Base-by-base conservation (phyloP, 2,797 vertebrate genomes). In the Paratrypauchen microcephalus region DNA sequence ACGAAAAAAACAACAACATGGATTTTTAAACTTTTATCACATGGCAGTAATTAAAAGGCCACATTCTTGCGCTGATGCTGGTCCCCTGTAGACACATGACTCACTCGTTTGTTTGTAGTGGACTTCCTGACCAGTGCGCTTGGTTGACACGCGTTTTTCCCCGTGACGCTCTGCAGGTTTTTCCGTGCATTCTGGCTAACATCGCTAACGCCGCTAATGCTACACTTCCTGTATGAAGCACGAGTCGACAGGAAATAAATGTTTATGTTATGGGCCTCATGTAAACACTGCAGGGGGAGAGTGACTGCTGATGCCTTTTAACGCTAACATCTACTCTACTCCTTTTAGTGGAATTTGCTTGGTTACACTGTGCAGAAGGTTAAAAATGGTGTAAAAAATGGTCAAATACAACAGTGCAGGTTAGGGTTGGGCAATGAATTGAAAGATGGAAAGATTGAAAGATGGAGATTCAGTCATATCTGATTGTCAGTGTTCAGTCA, bases 171-270 rank as follows among this genome's bases (percentile, higher is more conserved):
- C 28, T 56, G 59, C 65, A 70, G 48, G 41, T 63, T 70, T 69
- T 63, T 58, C 57, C 18, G 26, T 13, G 67, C 32, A 60, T 28
- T 0, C n/a, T 7, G 26, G 30, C 63, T 36, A 58, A 45, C 15
- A 4, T 21, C n/a, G 68, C 67, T 66, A 48, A 41, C 24, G 21
- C 26, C 19, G 24, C 67, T 64, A 60, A 61, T 66, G 55, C 65
- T 69, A 72, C 50, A 70, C 59, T 84, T 87, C 75, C 73, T 76
- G 66, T 65, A 26, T 74, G 11, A 24, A 45, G 24, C n/a, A 32
- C 26, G 15, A 23, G 4, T 70, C 65, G 54, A 64, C 60, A 71
- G 63, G 66, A 82, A 82, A 72, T 12, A 64, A 36, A 65, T 60
- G 21, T 70, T 80, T 66, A 36, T 13, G 32, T 55, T 4, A 15